Evolutionary conservation across 2,113 vertebrate genomes (phyloP).

Genomic region (Trematocara macrostoma): DNA sequence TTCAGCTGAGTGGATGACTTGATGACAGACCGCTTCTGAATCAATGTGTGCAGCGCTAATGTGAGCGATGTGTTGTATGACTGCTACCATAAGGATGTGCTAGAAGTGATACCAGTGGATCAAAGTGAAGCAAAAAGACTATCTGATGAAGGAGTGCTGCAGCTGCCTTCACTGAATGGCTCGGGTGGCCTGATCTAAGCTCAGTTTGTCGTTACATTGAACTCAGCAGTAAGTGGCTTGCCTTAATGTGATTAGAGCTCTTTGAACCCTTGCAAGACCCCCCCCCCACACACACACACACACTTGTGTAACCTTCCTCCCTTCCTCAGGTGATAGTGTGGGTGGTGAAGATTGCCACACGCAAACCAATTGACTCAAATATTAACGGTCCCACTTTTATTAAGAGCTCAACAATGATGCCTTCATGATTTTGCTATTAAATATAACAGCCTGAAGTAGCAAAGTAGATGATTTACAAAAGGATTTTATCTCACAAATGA

Average conservation of each 20-base stretch:
- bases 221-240: constrained; percentile 50
- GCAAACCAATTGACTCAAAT: neutral
- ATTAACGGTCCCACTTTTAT: neutral
- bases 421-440: neutral
- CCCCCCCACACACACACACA: neutral
- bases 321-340: neutral
- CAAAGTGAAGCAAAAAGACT: constrained; percentile 34
- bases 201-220: constrained; percentile 37
- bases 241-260: constrained; percentile 65
- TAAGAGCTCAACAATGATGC: neutral
- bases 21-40: neutral
- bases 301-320: neutral
- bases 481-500: neutral
- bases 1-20: neutral
- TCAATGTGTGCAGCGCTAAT: constrained; percentile 17
- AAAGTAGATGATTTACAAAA: neutral
- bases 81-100: constrained; percentile 5
- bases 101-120: constrained; percentile 28
- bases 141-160: constrained; percentile 19
- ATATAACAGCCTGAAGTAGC: neutral
- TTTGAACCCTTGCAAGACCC: constrained; percentile 25
- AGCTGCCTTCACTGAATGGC: constrained; percentile 29
- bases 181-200: constrained; percentile 31
- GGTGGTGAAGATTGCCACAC: neutral
- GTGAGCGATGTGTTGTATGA: constrained; percentile 2